Base-by-base conservation (phyloP, 1,140 invertebrate genomes). In the Drosophila mayri region DNA sequence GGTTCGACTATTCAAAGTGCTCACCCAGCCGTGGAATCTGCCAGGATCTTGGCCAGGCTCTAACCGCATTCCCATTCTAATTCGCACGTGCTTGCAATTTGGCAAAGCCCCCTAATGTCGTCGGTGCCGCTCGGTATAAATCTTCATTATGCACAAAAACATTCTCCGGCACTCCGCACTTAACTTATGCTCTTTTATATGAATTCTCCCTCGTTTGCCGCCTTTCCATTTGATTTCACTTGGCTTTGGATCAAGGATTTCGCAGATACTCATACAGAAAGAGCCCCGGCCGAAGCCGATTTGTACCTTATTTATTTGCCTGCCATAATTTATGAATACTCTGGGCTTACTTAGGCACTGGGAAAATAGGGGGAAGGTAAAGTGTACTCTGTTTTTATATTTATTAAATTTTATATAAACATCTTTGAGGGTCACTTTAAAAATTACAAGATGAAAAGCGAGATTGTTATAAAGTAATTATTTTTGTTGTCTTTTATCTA, bases 11-110 rank as follows among this genome's bases (percentile, higher is more conserved):
- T 87, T 87, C 84, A 77, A 80, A 88, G 80, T 84, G 83, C 76
- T 68, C 86, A 79, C 47, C 79, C 66, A 70, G 65, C 80, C 84
- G 76, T 63, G 47, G 76, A 67, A 30, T 79, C 38, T 20, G 25
- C 16, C 47, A 2, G 49, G 38, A 37, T 61, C 32, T 52, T 35
- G 37, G 37, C 61, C 30, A 4, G 59, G 60, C 30, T 11, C 47
- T 22, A 54, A 70, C 54, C 65, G 63, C 60, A 65, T 66, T 74
- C 62, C 64, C 71, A 88, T 88, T 88, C 84, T 88, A 90, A 90
- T 88, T 88, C 81, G 76, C 84, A 88, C 84, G 84, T 88, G 84
- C 85, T 90, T 84, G 85, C 84, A 88, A 90, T 88, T 87, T 83
- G 58, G 59, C 83, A 70, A 87, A 71, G 60, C 58, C 79, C 58